Conservation (phyloP, 2,888 invertebrate species). For the Zeuzera pyrina region DNA sequence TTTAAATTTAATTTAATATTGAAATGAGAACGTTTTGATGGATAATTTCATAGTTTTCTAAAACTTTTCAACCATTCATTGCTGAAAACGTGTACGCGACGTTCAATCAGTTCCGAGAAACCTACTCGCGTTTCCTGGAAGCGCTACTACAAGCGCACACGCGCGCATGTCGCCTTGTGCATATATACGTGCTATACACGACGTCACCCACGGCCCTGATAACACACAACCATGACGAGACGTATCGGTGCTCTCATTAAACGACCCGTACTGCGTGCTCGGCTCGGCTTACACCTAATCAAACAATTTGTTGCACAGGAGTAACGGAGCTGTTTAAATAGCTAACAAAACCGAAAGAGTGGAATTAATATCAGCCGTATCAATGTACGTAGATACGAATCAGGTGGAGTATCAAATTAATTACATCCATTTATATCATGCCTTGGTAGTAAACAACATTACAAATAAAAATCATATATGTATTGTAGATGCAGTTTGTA, state of each 20-base stretch:
- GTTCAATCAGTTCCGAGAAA: constrained; percentile 65
- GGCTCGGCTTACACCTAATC: constrained; percentile 58
- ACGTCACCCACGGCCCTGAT: constrained; percentile 57
- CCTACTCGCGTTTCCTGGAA: constrained; percentile 68
- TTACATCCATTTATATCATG: no score
- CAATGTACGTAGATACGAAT: no score
- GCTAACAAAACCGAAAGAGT: not conserved
- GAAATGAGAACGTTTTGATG: no score
- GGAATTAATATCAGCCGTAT: not conserved
- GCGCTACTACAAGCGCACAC: constrained; percentile 61
- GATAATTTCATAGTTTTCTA: no score
- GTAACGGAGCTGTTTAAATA: constrained; percentile 27
- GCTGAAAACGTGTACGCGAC: constrained; percentile 54
- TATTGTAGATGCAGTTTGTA: no score
- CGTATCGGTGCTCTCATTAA: constrained; percentile 63
- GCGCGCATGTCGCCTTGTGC: constrained; percentile 24
- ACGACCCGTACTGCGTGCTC: constrained; percentile 53
- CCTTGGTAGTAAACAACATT: no score
- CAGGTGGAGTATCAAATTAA: no score
- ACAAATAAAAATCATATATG: no score
- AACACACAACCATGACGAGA: constrained; percentile 55
- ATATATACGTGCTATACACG: constrained; percentile 37
- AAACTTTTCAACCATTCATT: constrained; percentile 42
- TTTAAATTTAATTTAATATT: no score
- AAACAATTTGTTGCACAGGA: constrained; percentile 44